These are phyloP conservation scores for Chromoteleia sp. DNA, from an alignment of 2,888 invertebrate species.

Conservation along the genomic window DNA sequence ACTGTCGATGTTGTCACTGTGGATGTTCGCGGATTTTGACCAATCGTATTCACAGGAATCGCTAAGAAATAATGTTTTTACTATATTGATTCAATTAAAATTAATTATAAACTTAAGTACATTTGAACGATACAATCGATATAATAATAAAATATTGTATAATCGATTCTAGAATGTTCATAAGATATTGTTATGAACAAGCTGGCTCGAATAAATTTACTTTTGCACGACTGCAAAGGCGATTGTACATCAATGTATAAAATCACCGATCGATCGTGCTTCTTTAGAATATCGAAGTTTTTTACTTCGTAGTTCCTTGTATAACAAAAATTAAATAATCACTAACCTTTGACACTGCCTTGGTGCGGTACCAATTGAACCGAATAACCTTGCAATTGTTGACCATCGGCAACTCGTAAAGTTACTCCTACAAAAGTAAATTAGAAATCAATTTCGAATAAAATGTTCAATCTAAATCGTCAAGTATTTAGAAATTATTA, in stretches of 20 bases:
- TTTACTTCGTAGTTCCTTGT: too few species aligned
- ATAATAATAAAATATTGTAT: conserved; percentile 73
- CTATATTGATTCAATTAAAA: neutral
- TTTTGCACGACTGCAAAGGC: conserved; percentile 83
- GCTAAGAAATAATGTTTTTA: conserved; percentile 77
- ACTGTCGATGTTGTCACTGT: conserved; percentile 76
- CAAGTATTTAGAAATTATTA: neutral
- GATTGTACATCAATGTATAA: conserved; percentile 65
- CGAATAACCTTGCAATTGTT: conserved; percentile 85
- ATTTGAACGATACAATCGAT: too few species aligned
- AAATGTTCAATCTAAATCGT: neutral
- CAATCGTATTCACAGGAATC: conserved; percentile 85
- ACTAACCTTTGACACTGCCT: conserved; percentile 86
- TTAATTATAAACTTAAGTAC: too few species aligned
- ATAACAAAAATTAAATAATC: too few species aligned
- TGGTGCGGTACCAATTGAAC: conserved; percentile 86
- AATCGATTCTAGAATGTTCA: conserved; percentile 79
- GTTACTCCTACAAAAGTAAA: conserved; percentile 78
- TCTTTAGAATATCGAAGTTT: too few species aligned
- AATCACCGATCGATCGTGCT: conserved; percentile 78
- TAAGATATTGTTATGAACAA: conserved; percentile 79
- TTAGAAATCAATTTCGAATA: conserved; percentile 7
- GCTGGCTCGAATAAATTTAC: conserved; percentile 82
- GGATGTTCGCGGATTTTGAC: conserved; percentile 80
- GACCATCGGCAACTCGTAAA: conserved; percentile 83